Percentiles rank a stretch among this genome's conserved stretches.
These are phyloP conservation scores for Thyatira batis DNA, from an alignment of 2,888 invertebrate species.

Conservation along the genomic window DNA sequence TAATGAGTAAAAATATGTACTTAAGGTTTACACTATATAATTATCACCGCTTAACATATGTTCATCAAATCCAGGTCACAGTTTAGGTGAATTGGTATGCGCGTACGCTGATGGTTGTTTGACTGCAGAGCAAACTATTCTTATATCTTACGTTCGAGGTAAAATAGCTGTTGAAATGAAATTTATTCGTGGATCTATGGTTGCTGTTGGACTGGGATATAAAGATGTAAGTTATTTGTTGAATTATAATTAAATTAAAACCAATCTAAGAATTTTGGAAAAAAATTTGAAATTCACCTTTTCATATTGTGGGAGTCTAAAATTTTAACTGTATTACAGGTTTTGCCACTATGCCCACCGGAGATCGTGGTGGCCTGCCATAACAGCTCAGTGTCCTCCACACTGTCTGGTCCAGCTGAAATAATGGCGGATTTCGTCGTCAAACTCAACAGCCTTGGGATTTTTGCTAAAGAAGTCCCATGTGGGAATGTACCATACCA, in stretches of 20 bases:
- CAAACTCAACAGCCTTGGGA: constrained; percentile 42
- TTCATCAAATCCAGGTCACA: constrained; percentile 41
- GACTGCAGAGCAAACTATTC: constrained; percentile 90
- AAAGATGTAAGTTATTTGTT: constrained; percentile 50
- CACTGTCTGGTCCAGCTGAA: constrained; percentile 87
- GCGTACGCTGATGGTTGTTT: constrained; percentile 83
- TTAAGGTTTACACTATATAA: no score
- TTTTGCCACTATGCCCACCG: constrained; percentile 65
- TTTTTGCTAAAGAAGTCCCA: constrained; percentile 49
- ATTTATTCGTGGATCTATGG: constrained; percentile 91
- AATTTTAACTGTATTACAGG: no score
- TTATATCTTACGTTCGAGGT: constrained; percentile 90
- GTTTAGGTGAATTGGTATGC: constrained; percentile 92
- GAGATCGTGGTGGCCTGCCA: constrained; percentile 88
- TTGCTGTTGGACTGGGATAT: constrained; percentile 88
- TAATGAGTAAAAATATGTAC: constrained; percentile 8
- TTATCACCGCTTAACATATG: no score
- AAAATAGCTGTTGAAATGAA: constrained; percentile 84
- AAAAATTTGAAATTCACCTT: no score
- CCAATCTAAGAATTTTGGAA: background rate
- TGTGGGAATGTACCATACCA: constrained; percentile 93
- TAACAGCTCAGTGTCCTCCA: constrained; percentile 88
- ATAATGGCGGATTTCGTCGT: constrained; percentile 80
- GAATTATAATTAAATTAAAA: background rate
- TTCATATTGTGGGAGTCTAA: no score